Evolutionary conservation across 1,140 invertebrate genomes (phyloP).

Genomic region (Nixonia krombeini): DNA sequence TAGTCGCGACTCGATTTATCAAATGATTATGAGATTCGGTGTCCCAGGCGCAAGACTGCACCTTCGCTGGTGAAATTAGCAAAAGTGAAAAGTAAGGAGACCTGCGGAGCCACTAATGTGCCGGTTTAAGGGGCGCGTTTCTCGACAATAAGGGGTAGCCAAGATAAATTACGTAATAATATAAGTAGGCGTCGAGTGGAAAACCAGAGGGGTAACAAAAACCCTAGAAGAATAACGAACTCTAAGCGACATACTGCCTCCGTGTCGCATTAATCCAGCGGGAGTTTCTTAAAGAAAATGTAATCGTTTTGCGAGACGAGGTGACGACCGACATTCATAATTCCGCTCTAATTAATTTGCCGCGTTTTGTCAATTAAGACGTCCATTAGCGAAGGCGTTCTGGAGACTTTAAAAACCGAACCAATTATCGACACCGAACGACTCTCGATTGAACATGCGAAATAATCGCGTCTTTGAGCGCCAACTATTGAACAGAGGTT

Average conservation of each 20-base stretch:
- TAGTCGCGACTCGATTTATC: constrained; percentile 45
- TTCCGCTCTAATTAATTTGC: too few relatives aligned
- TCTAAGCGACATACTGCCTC: constrained; percentile 17
- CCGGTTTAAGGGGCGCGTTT: constrained; percentile 50
- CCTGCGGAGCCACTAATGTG: constrained; percentile 56
- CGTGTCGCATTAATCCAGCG: constrained; percentile 12
- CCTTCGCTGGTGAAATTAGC: constrained; percentile 60
- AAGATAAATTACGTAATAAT: constrained; percentile 69
- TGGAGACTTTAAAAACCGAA: too few relatives aligned
- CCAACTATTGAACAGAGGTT: too few relatives aligned
- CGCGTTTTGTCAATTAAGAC: too few relatives aligned
- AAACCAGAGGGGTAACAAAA: constrained; percentile 34
- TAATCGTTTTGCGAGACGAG: not conserved
- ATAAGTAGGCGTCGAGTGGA: constrained; percentile 58
- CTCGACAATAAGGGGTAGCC: constrained; percentile 53
- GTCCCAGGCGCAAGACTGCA: constrained; percentile 25
- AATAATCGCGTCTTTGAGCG: too few relatives aligned
- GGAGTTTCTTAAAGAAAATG: constrained; percentile 10
- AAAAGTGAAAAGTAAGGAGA: constrained; percentile 68
- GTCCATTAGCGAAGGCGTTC: too few relatives aligned
- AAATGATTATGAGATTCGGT: constrained; percentile 44
- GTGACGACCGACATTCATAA: not conserved
- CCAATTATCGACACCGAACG: too few relatives aligned
- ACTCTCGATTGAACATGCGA: too few relatives aligned
- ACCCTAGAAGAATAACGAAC: constrained; percentile 29